A percentile compares a stretch with the other conserved stretches of the same genome.
Evolutionary conservation across 2,797 vertebrate species (phyloP).

Genomic region (Balearica regulorum): DNA sequence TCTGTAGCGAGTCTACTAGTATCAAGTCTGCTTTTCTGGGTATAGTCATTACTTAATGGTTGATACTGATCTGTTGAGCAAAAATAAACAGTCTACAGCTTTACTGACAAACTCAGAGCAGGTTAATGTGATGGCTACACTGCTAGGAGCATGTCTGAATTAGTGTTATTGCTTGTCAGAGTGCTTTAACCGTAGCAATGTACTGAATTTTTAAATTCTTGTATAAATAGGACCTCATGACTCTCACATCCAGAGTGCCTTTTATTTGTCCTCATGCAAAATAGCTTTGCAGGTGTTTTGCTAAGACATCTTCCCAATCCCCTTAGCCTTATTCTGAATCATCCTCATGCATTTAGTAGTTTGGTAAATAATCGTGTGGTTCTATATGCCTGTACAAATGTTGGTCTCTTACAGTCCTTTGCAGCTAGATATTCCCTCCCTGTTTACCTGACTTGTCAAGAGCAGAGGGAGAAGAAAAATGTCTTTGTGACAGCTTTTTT

Average conservation of each 20-base stretch:
- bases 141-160: background rate
- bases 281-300: background rate
- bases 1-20: background rate
- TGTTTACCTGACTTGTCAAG: slow-evolving; percentile 42
- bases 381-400: background rate
- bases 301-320: background rate
- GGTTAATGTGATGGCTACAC: accelerated
- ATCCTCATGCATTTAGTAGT: background rate
- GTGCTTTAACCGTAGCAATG: background rate
- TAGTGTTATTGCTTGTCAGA: background rate
- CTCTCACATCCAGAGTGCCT: background rate
- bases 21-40: background rate
- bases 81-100: background rate
- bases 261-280: background rate
- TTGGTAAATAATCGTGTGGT: background rate
- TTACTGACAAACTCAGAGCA: background rate
- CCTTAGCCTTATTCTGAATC: background rate
- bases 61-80: background rate
- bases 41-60: background rate
- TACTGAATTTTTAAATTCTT: background rate
- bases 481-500: background rate
- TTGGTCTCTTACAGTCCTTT: background rate
- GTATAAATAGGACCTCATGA: accelerated
- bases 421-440: background rate
- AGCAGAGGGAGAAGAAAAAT: slow-evolving; percentile 26